Base-by-base conservation (phyloP, 2,888 invertebrate genomes). In the Polydesmus complanatus region DNA sequence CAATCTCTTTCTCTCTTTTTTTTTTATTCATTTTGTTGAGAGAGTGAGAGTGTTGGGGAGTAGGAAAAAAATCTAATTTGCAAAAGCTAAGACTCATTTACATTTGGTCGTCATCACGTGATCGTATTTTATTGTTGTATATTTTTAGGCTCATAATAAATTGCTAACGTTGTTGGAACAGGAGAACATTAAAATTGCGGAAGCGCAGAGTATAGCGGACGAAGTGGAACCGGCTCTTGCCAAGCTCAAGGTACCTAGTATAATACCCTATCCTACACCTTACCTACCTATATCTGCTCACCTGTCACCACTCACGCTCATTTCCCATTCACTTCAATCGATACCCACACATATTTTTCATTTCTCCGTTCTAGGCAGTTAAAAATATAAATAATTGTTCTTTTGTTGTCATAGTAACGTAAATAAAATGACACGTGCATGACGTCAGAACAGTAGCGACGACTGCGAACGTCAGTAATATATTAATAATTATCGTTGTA, bases 121-220 rank as follows among this genome's bases (percentile, higher is more conserved):
- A 37, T 37, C 37, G 14, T 5, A 37, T 5, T 37, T 14, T 37
- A 37, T 8, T 58, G 51, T 51, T 51, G n/a, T 51, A 22, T n/a
- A 22, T 27, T 51, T 48, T 47, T 47, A 87, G 87, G 89, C 91
- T 2, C 91, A 91, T 74, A 90, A 89, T 72, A 83, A 88, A 65
- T 81, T 95, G 67, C 83, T 93, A 27, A 88, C 89, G 3, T 88
- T 93, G 72, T 73, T 95, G 67, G 94, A 94, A 69, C 77, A 80
- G 19, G 81, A 85, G 69, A 84, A 83, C 47, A 85, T 93, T 69
- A 83, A 86, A 65, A 86, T 94, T 21, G 67, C 70, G 3, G 90
- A 89, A 71, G 88, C 91, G 0, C 91, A 91, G 71, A 92, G 92
- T 70, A 92, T 95, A 70, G 89, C 91, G 0, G 88, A 86, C 56